Percentiles rank a stretch among this genome's conserved stretches.
Conservation (phyloP, 2,113 vertebrate genomes). For the Plectropomus leopardus region DNA sequence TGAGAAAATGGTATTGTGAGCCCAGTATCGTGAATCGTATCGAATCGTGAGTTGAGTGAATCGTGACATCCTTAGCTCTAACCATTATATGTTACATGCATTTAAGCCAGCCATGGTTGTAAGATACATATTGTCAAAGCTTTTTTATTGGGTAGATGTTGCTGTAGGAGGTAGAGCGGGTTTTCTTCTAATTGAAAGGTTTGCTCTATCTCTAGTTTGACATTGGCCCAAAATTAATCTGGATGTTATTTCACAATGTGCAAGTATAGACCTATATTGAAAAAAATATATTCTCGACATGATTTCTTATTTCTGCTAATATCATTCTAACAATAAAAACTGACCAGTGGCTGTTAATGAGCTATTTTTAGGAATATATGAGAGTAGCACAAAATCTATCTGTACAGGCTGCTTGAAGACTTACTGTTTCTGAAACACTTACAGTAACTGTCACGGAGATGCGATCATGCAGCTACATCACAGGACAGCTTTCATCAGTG, state of each 20-base stretch:
- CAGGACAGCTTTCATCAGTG: neutral
- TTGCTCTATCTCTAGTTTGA: no score
- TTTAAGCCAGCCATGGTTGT: no score
- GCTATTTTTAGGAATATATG: neutral
- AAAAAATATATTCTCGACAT: neutral
- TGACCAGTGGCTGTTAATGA: conserved; percentile 1
- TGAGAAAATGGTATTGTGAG: no score
- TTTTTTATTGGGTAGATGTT: no score
- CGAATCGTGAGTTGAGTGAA: no score
- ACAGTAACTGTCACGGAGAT: neutral
- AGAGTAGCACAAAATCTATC: neutral
- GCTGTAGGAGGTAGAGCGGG: no score
- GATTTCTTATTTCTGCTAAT: neutral
- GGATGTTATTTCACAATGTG: neutral
- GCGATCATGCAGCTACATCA: neutral
- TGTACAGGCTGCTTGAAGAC: neutral
- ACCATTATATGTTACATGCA: no score
- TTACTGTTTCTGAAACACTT: neutral
- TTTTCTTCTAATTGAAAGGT: no score
- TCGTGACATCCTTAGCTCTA: no score
- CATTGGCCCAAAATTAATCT: no score
- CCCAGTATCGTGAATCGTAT: no score
- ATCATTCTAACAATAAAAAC: neutral
- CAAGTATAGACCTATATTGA: neutral
- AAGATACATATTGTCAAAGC: no score